Evolutionary conservation across 2,797 vertebrate species (phyloP), one percentile per base, ranked within the genome.

Genomic region (Lacerta viridis): DNA sequence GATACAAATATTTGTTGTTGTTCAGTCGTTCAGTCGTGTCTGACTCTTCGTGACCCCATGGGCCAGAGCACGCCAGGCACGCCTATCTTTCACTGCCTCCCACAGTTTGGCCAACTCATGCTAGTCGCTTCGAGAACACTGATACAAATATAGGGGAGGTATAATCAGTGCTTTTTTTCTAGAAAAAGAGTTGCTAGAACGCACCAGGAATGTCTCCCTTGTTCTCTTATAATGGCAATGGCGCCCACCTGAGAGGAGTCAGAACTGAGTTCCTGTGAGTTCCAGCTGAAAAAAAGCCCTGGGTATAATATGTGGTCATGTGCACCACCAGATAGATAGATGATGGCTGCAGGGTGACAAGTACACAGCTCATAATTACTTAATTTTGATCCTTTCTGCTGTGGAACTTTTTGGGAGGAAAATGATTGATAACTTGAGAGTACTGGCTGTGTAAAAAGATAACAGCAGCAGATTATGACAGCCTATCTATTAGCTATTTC

Each of bases 341-440:
- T 80, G 13, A 64, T 64, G 82, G 5, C 20, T 74, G 13, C 41
- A 85, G 15, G 11, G 36, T 80, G 61, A 64, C 61, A 64, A 13
- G 27, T 33, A 25, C 33, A 68, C 7, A 29, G 27, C 43, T 88
- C 7, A 27, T 83, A 72, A 79, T 72, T 66, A 15, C 9, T 43
- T 80, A 80, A 66, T n/a, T 75, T 80, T 75, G 68, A 64, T 43
- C 36, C 39, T 74, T 61, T 23, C 64, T 71, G 39, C n/a, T 33
- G 1, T 84, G 55, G 39, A 79, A 71, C 1, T 43, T 50, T 23
- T 55, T 88, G 33, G 76, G n/a, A 85, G 20, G 36, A 61, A 84
- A 69, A 55, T 39, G 33, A 80, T 89, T 61, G 74, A 75, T 83
- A 68, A 89, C 81, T 64, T 76, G 15, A 74, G 13, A 81, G 78